Percentiles rank a stretch among this genome's conserved stretches.
These are phyloP conservation scores for Drosophila phalerata DNA, from an alignment of 2,888 invertebrate species.

Conservation along the genomic window DNA sequence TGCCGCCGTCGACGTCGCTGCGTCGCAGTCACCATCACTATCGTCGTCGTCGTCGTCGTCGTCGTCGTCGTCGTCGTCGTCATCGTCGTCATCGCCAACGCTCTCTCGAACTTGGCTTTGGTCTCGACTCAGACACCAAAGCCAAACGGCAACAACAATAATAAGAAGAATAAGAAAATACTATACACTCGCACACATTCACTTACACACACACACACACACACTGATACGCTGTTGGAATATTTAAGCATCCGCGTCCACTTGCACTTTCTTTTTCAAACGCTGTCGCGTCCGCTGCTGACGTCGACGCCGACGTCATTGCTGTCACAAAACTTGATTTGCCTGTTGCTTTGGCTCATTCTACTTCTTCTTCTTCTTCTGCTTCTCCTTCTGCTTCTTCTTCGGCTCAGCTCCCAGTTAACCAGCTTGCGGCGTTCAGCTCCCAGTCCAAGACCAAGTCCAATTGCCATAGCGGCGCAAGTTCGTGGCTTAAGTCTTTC, in stretches of 20 bases:
- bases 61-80: slow-evolving; percentile 26
- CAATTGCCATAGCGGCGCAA: slow-evolving; percentile 30
- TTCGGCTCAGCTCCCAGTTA: slow-evolving; percentile 29
- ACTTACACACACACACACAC: slow-evolving; percentile 14
- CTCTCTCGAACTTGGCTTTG: slow-evolving; percentile 71
- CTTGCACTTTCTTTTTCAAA: slow-evolving; percentile 84
- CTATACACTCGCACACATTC: slow-evolving; percentile 24
- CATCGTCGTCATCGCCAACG: slow-evolving; percentile 57
- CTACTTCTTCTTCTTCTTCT: slow-evolving; percentile 59
- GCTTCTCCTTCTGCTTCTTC: slow-evolving; percentile 56
- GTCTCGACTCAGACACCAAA: slow-evolving; percentile 61
- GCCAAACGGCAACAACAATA: slow-evolving; percentile 49
- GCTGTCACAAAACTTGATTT: slow-evolving; percentile 49
- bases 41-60: slow-evolving; percentile 17
- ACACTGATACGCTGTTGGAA: slow-evolving; percentile 70
- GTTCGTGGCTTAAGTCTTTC: slow-evolving; percentile 77
- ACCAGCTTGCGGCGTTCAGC: slow-evolving; percentile 24
- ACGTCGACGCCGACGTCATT: slow-evolving; percentile 30
- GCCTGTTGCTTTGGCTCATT: slow-evolving; percentile 55
- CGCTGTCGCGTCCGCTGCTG: slow-evolving; percentile 49
- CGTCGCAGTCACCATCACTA: slow-evolving; percentile 9
- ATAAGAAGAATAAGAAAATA: slow-evolving; percentile 60
- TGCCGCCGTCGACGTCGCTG: slow-evolving; percentile 15
- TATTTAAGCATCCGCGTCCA: slow-evolving; percentile 84
- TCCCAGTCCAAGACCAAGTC: slow-evolving; percentile 3